Base-by-base conservation (phyloP, 2,888 invertebrate genomes). In the Lepidocyrtinus sp. region DNA sequence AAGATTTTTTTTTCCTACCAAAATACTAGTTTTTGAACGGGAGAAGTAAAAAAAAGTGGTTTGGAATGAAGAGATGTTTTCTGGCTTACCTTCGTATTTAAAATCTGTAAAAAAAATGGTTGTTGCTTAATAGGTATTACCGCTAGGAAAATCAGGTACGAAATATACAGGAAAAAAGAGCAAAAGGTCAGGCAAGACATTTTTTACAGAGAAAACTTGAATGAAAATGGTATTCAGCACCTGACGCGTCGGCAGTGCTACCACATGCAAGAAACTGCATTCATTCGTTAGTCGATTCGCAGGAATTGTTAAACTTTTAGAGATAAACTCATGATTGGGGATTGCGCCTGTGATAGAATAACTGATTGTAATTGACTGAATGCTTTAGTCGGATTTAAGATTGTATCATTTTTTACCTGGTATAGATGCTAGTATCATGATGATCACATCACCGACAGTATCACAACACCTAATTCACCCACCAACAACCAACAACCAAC, bases 191-290 rank as follows among this genome's bases (percentile, higher is more conserved):
- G 24, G 12, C 67, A 59, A 67, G 67, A 61, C 67, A 75, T 67
- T 75, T 75, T 65, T 65, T 74, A 50, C 67, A 67, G 61, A 45
- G 50, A 73, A 75, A 75, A 68, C 67, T 68, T 75, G 74, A 75
- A 75, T 65, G 64, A 61, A 45, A 50, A 50, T 50, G 12, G 15
- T 12, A n/a, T n/a, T n/a, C n/a, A 50, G 50, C 67, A 68, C 36
- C 46, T 55, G 65, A n/a, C 65, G 26, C 50, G n/a, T 50, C 50
- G 2, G 2, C 2, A 7, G 50, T 12, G 2, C 50, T 50, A 1
- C 50, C 50, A 7, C 50, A 15, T 12, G 36, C 36, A 36, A 17
- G n/a, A n/a, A n/a, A n/a, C n/a, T n/a, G n/a, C n/a, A n/a, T n/a
- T n/a, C n/a, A 50, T 50, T 17, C 36, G 5, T 12, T 36, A 36